phyloP scores from a whole-genome alignment of 1,140 invertebrate species.

The Drosophila sp. region DNA sequence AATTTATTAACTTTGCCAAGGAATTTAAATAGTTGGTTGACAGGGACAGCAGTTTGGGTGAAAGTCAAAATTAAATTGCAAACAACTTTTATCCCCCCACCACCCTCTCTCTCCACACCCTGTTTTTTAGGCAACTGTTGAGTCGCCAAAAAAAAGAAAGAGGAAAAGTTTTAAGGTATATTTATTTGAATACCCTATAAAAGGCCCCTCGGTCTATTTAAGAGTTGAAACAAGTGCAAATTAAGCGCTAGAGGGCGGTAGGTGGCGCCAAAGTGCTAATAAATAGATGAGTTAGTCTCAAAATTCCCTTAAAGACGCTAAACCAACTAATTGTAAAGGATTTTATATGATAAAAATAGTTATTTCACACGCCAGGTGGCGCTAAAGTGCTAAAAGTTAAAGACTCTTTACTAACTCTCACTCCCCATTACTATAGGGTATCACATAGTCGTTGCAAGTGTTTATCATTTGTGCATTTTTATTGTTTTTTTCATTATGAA shows the following conservation, averaged over 20 bases:
- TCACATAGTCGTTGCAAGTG: not conserved
- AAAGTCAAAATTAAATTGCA: slow-evolving; percentile 1
- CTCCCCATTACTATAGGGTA: not conserved
- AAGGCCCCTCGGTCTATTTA: too few relatives aligned
- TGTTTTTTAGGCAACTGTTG: slow-evolving; percentile 1
- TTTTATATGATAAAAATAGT: too few relatives aligned
- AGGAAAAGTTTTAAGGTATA: not conserved
- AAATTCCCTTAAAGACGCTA: too few relatives aligned
- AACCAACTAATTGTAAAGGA: too few relatives aligned
- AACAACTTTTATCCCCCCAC: not conserved
- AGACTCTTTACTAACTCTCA: not conserved
- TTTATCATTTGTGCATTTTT: not conserved
- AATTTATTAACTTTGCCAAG: not conserved
- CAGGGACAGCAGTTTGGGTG: not conserved
- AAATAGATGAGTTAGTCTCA: too few relatives aligned
- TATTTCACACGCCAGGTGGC: too few relatives aligned
- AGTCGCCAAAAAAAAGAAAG: not conserved
- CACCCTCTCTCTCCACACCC: too few relatives aligned
- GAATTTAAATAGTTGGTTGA: slow-evolving; percentile 5
- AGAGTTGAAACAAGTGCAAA: too few relatives aligned
- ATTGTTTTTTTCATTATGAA: slow-evolving; percentile 61
- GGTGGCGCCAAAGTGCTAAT: too few relatives aligned
- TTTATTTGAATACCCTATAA: not conserved
- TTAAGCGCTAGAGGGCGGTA: too few relatives aligned
- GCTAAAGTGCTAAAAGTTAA: too few relatives aligned